phyloP scores from a whole-genome alignment of 23 tunicate genomes.

The Trididemnum nubilum region DNA sequence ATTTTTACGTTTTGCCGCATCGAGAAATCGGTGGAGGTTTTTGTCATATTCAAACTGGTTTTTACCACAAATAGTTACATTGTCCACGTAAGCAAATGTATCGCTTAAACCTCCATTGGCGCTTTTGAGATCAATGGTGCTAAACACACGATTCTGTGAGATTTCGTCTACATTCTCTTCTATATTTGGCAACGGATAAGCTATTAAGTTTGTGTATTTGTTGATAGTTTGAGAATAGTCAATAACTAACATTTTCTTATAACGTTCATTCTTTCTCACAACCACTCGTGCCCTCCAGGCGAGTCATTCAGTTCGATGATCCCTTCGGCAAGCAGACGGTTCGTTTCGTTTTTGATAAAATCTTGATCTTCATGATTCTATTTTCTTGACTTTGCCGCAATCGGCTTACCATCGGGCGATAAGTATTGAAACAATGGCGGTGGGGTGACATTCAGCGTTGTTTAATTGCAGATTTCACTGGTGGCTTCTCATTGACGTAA shows the following conservation, averaged over 20 bases:
- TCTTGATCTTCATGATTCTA: background rate
- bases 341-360: no score
- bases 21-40: background rate
- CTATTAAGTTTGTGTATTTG: background rate
- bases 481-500: background rate
- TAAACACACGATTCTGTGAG: no score
- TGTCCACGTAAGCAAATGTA: no score
- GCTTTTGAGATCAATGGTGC: no score
- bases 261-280: background rate
- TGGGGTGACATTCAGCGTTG: background rate
- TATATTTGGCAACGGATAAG: background rate
- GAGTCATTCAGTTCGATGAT: no score
- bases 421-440: background rate
- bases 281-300: background rate
- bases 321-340: no score
- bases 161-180: no score
- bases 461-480: background rate
- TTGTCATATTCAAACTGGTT: background rate
- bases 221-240: no score
- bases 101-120: no score
- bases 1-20: background rate
- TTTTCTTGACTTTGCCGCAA: background rate
- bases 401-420: no score
- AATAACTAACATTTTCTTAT: no score
- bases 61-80: no score